Percentiles rank a stretch among this genome's conserved stretches.
phyloP scores from a whole-genome alignment of 2,797 vertebrate genomes.

The Tauraco hartlaubi region DNA sequence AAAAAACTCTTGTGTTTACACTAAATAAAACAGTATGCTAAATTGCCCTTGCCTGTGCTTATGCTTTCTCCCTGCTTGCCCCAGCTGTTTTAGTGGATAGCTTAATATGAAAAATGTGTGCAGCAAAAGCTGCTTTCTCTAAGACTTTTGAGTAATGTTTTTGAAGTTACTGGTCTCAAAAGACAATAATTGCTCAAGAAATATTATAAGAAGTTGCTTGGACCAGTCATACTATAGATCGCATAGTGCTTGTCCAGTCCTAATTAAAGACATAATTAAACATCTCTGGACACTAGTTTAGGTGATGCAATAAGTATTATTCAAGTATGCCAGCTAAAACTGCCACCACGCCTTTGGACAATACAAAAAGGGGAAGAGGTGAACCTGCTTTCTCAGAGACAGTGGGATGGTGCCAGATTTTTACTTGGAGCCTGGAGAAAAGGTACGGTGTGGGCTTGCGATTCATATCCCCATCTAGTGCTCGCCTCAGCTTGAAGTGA shows the following conservation, averaged over 20 bases:
- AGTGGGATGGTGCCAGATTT: background rate
- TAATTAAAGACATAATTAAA: background rate
- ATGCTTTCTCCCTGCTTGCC: background rate
- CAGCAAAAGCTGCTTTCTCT: background rate
- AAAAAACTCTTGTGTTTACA: conserved; percentile 4
- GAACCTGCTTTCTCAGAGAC: background rate
- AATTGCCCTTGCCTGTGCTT: background rate
- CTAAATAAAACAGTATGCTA: conserved; percentile 14
- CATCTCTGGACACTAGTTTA: background rate
- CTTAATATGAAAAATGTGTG: background rate
- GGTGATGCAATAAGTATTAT: background rate
- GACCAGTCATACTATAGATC: background rate
- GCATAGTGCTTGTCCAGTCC: background rate
- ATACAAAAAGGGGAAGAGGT: background rate
- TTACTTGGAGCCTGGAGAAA: background rate
- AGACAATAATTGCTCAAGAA: background rate
- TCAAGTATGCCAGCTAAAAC: background rate
- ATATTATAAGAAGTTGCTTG: background rate
- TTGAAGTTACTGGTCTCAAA: background rate
- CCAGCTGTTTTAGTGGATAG: conserved; percentile 1
- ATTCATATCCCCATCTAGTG: too few species aligned
- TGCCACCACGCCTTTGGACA: background rate
- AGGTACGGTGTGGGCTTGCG: accelerated
- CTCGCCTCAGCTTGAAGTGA: background rate
- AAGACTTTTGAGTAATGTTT: background rate